These are phyloP conservation scores for Globicephala melas DNA, from an alignment of 2,113 vertebrate species.

Conservation along the genomic window DNA sequence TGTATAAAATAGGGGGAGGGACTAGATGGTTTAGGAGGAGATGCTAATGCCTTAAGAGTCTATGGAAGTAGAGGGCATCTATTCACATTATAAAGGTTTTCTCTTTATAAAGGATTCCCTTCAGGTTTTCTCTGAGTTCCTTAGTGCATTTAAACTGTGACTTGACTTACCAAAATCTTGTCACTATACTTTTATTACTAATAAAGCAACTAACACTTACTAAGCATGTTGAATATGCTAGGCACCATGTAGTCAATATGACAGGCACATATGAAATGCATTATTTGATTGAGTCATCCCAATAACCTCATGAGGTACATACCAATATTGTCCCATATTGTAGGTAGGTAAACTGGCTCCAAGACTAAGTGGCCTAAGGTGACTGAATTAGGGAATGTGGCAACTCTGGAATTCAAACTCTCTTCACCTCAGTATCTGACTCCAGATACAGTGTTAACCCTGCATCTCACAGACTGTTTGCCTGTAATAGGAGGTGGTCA, in stretches of 20 bases:
- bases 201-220: background rate
- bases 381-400: background rate
- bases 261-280: background rate
- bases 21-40: background rate
- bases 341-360: background rate
- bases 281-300: background rate
- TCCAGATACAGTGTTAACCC: background rate
- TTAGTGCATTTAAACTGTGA: constrained; percentile 11
- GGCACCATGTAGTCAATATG: background rate
- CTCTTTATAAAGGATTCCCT: background rate
- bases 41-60: background rate
- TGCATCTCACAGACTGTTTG: background rate
- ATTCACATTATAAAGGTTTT: background rate
- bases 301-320: background rate
- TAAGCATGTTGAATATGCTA: background rate
- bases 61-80: background rate
- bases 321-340: background rate
- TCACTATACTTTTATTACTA: background rate
- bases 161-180: constrained; percentile 32
- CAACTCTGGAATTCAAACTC: background rate
- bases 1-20: background rate
- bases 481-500: background rate
- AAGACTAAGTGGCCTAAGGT: background rate
- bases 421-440: background rate
- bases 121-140: constrained; percentile 34